These are phyloP conservation scores for Lasioglossum malachurum DNA, from an alignment of 2,888 invertebrate species.

Conservation along the genomic window DNA sequence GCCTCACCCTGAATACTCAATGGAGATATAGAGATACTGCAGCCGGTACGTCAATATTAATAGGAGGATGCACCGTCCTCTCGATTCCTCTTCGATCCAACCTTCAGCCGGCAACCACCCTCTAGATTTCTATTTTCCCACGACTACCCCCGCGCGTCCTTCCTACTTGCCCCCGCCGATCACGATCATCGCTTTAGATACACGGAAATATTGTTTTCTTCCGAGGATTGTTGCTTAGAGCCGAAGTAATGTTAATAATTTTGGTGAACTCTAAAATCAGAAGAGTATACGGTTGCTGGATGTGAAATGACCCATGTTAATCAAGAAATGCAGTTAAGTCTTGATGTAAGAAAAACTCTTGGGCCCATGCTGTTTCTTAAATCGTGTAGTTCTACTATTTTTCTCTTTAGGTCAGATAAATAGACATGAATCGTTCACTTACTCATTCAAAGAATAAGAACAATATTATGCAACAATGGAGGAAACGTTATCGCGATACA, in stretches of 20 bases:
- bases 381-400: no score
- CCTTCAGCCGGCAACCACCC: neutral
- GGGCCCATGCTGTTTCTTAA: no score
- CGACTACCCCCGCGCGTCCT: neutral
- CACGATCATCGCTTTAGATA: neutral
- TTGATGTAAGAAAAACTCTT: no score
- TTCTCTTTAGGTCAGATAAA: no score
- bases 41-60: conserved; percentile 64
- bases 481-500: neutral
- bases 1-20: conserved; percentile 74
- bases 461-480: neutral
- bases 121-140: conserved; percentile 20
- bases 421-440: no score
- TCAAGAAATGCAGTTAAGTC: no score
- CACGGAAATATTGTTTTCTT: neutral
- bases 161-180: neutral
- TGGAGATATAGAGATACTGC: conserved; percentile 67
- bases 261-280: no score
- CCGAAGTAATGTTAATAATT: no score
- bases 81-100: conserved; percentile 61
- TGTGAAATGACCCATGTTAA: no score
- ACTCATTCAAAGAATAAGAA: no score
- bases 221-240: neutral
- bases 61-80: conserved; percentile 59
- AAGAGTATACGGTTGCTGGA: no score